Base-by-base conservation (phyloP, 2,113 vertebrate species). In the Gallinago media region DNA sequence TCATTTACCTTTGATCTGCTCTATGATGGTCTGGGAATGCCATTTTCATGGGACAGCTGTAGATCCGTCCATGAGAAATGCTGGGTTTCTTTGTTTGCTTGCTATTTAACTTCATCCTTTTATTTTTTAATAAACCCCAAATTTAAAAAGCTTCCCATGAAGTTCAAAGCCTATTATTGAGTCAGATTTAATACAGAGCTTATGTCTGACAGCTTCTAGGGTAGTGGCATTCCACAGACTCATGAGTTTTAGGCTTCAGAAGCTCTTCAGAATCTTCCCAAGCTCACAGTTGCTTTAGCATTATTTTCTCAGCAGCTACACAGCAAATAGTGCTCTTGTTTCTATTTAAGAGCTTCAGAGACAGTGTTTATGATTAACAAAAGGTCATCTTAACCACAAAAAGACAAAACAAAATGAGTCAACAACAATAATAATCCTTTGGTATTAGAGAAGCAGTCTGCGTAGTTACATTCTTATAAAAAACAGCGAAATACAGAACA, bases 141-240 rank as follows among this genome's bases (percentile, higher is more conserved):
- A 71, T 94, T 87, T 78, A 59, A 38, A 85, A 91, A 88, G 50
- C 17, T 96, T 96, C 89, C 70, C 94, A 95, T 52, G 21, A 89
- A 82, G 54, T 73, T 94, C 26, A 73, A 82, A 88, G 42, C 31
- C 27, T 79, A 52, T 75, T 89, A 82, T 22, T 88, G 54, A 90
- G 13, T n/a, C 40, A 83, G 54, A 90, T 85, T 96, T 88, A 72
- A 38, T 52, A 29, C 66, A 93, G 74, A 82, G 36, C 19, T 94
- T 93, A 61, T 59, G 38, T 72, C 38, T 91, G 80, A 91, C 83
- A 89, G 76, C 61, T 96, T 84, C 73, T 55, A 56, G 31, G 38
- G 26, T 26, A 81, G 12, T 19, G 32, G 9, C 34, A 91, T 89
- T 76, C 44, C 76, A 81, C 32, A 92, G 27, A n/a, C n/a, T 67